Conservation (phyloP, 2,113 vertebrate genomes). For the Sceloporus tristichus region DNA sequence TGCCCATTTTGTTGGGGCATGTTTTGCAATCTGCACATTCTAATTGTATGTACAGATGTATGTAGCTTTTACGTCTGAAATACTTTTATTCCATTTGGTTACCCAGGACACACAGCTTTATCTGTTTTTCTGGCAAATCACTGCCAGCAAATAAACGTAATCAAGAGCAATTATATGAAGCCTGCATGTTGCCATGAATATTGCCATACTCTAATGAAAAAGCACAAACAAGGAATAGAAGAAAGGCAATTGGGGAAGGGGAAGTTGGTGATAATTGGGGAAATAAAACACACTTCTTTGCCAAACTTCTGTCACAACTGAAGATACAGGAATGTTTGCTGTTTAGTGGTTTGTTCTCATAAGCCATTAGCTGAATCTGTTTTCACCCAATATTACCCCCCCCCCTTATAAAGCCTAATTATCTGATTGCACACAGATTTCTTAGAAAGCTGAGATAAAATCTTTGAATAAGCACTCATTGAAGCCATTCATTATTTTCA, state of each 20-base stretch:
- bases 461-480: neutral
- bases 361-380: neutral
- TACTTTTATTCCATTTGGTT: conserved; percentile 56
- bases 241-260: conserved; percentile 72
- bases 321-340: conserved; percentile 80
- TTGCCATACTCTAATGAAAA: conserved; percentile 81
- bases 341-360: conserved; percentile 63
- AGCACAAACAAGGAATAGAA: conserved; percentile 79
- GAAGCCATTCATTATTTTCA: neutral
- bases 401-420: neutral
- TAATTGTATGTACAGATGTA: conserved; percentile 21
- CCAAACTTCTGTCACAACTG: conserved; percentile 74
- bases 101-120: conserved; percentile 54
- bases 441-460: neutral
- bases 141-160: conserved; percentile 56
- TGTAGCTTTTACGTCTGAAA: conserved; percentile 47
- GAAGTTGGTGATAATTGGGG: conserved; percentile 44
- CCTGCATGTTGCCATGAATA: conserved; percentile 84
- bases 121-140: conserved; percentile 58
- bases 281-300: conserved; percentile 23
- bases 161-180: conserved; percentile 70
- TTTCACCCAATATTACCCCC: neutral
- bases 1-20: conserved; percentile 50
- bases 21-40: conserved; percentile 49
- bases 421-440: neutral